phyloP scores from a whole-genome alignment of 2,113 vertebrate genomes.

The Cyrtonyx montezumae region DNA sequence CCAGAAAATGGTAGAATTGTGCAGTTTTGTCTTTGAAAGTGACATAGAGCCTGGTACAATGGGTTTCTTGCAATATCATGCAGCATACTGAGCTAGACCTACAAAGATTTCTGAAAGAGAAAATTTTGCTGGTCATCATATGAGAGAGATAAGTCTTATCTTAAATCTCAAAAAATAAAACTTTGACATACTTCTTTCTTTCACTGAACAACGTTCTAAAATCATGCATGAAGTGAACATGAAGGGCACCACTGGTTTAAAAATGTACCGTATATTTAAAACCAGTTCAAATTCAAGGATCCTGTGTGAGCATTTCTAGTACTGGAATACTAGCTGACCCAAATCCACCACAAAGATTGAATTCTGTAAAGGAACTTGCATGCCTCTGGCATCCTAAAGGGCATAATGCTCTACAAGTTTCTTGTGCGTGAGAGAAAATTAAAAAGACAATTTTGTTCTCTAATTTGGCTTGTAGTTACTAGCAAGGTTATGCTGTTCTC shows the following conservation, averaged over 20 bases:
- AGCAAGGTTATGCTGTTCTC: neutral
- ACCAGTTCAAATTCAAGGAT: neutral
- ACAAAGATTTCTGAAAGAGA: conserved; percentile 3
- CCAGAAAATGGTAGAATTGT: conserved; percentile 20
- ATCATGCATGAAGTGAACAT: neutral
- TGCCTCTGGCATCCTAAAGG: neutral
- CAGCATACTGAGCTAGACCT: neutral
- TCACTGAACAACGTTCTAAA: neutral
- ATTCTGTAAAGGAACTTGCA: neutral
- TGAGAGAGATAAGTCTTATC: neutral
- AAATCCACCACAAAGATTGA: neutral
- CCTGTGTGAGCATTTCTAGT: neutral
- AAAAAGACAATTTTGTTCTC: neutral
- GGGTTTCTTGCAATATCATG: neutral
- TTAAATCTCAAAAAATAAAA: neutral
- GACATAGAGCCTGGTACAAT: neutral
- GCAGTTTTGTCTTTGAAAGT: conserved; percentile 42
- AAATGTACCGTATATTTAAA: neutral
- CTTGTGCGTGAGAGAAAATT: neutral
- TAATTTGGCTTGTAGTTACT: neutral
- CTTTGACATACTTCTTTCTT: accelerated
- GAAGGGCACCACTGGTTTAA: neutral
- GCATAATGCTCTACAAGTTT: accelerated
- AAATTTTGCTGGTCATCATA: neutral
- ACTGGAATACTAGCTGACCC: neutral